Conservation (phyloP, 2,888 invertebrate species). For the Tetragonula carbonaria region DNA sequence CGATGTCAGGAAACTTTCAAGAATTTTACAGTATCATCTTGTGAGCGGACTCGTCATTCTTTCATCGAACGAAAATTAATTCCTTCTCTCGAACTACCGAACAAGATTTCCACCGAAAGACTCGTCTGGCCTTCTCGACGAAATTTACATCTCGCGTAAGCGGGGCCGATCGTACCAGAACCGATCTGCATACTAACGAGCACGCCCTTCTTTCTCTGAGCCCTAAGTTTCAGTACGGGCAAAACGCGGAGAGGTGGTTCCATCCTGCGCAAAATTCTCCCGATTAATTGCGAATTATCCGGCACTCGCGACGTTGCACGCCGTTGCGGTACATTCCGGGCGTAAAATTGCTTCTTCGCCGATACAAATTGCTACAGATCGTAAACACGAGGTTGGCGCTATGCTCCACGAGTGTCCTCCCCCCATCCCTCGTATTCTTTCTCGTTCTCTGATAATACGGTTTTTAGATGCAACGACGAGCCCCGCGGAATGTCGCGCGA, state of each 20-base stretch:
- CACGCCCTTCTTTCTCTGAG: constrained; percentile 18
- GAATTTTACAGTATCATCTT: constrained; percentile 24
- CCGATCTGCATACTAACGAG: constrained; percentile 54
- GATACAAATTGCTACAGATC: constrained; percentile 6
- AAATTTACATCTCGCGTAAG: constrained; percentile 39
- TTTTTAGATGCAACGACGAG: constrained; percentile 10
- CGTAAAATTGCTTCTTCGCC: constrained; percentile 49
- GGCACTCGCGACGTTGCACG: not conserved
- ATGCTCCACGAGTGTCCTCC: not conserved
- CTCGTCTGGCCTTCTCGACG: constrained; percentile 1
- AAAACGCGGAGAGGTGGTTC: not conserved
- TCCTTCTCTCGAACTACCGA: constrained; percentile 40
- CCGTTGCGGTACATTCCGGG: constrained; percentile 38
- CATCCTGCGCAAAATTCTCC: not conserved
- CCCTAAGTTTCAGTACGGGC: not conserved
- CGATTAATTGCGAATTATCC: constrained; percentile 54
- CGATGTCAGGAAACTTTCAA: constrained; percentile 30
- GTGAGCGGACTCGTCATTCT: constrained; percentile 21
- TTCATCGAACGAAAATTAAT: constrained; percentile 49
- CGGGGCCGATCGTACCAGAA: constrained; percentile 22
- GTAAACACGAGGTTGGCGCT: not conserved
- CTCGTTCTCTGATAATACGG: not conserved
- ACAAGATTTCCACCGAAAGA: constrained; percentile 36
- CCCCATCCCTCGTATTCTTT: too few relatives aligned
- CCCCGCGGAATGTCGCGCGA: not conserved